Base-by-base conservation (phyloP, 37 sponge, comb jelly and placozoan genomes). In the Halisarca cf. caerulea region DNA sequence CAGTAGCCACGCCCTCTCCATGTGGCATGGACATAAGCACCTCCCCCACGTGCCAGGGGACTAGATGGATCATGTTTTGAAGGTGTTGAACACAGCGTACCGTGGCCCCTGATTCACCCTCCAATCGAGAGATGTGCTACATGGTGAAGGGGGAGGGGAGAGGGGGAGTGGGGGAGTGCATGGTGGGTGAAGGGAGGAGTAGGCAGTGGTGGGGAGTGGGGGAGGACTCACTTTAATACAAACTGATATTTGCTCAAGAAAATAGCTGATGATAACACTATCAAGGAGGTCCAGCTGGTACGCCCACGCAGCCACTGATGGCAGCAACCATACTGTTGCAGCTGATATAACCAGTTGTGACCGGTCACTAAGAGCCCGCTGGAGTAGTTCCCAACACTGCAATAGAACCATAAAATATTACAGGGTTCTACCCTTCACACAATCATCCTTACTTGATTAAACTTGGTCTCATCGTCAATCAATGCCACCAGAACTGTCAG, bases 291-390 rank as follows among this genome's bases (percentile, higher is more conserved):
- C 82, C 79, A 95, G 69, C 72, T 95, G 91, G 73, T 83, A 90
- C 7, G 94, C 80, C 96, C 96, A 95, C 0, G 93, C 93, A 79
- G 91, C 80, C 75, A 95, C 69, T 15, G 96, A 86, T 30, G 96
- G 96, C 1, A 95, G 86, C 8, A 95, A 78, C 0, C 92, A 80
- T 6, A 73, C 41, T 18, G 78, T 88, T 0, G 93, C 78, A 35
- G 86, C 84, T 17, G 81, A 40, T n/a, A 90, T 86, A 47, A 95
- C 96, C 75, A 88, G 59, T 66, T 92, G 85, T 9, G 87, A 83
- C 0, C 86, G 55, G 61, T 95, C 96, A 39, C 38, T 84, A 41
- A 95, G 80, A n/a, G 91, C 86, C 24, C 37, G 58, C 69, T 89
- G 71, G 33, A 92, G 42, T 70, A 95, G 80, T 81, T 95, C 91